Evolutionary conservation across 1,140 invertebrate species (phyloP).

Genomic region (Pseudomyrmex sp.): DNA sequence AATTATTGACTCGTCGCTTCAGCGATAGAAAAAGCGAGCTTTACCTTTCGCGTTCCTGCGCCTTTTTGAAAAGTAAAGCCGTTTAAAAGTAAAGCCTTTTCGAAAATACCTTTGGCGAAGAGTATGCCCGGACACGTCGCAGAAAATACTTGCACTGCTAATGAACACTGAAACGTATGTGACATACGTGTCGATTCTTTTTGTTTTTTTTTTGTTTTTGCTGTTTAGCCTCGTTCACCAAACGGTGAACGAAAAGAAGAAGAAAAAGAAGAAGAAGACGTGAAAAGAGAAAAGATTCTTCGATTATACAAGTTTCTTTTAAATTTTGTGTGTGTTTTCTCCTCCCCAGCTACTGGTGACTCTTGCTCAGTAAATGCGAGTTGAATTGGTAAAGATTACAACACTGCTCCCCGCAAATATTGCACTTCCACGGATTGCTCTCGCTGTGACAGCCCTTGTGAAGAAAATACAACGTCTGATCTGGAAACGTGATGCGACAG

Average conservation of each 20-base stretch:
- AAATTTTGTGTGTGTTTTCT: conserved; percentile 34
- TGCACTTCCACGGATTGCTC: conserved; percentile 98
- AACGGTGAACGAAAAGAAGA: not conserved
- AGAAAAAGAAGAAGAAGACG: conserved; percentile 33
- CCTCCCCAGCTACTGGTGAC: conserved; percentile 88
- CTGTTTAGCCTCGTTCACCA: conserved; percentile 21
- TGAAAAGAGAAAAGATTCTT: conserved; percentile 14
- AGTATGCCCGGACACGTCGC: conserved; percentile 38
- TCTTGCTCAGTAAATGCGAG: conserved; percentile 97
- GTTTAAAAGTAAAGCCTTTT: not conserved
- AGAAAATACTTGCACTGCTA: conserved; percentile 55
- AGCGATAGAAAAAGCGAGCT: not conserved
- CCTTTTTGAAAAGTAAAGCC: too few relatives aligned
- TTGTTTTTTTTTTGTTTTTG: not conserved
- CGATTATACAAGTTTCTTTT: not conserved
- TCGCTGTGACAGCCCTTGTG: conserved; percentile 99
- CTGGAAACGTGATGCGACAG: conserved; percentile 97
- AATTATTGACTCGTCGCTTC: conserved; percentile 28
- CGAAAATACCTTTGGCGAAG: conserved; percentile 29
- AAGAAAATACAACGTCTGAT: conserved; percentile 97
- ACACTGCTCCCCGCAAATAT: conserved; percentile 97
- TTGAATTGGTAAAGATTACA: conserved; percentile 98
- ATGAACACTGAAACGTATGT: conserved; percentile 51
- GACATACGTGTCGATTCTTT: conserved; percentile 18
- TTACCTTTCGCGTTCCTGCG: not conserved